These are phyloP conservation scores for Idaea aversata DNA, from an alignment of 2,888 invertebrate species.

Conservation along the genomic window DNA sequence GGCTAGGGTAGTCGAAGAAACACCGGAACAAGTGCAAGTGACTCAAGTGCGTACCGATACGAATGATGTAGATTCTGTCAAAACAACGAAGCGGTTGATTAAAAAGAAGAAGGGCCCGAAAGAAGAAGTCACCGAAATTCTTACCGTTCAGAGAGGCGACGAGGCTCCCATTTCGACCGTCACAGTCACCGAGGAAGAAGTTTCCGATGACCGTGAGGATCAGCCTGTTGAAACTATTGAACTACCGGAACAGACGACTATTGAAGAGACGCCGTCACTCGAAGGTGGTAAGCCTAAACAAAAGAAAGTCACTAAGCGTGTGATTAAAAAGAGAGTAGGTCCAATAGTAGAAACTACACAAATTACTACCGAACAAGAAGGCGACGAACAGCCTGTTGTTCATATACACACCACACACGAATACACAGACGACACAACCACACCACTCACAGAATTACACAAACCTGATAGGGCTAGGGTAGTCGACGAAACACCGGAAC, in stretches of 20 bases:
- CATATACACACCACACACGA: constrained; percentile 26
- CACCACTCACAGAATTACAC: constrained; percentile 21
- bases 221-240: constrained; percentile 33
- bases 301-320: constrained; percentile 40
- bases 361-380: constrained; percentile 54
- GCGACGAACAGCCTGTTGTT: constrained; percentile 39
- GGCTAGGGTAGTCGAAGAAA: constrained; percentile 46
- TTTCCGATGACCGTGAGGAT: constrained; percentile 18
- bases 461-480: constrained; percentile 37
- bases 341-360: constrained; percentile 31
- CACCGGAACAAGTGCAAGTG: constrained; percentile 18
- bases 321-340: constrained; percentile 47
- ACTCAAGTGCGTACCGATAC: constrained; percentile 38
- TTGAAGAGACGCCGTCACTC: constrained; percentile 28
- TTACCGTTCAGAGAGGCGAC: constrained; percentile 61
- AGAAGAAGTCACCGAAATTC: constrained; percentile 57
- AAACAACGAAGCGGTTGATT: constrained; percentile 32
- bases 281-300: constrained; percentile 43
- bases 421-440: constrained; percentile 30
- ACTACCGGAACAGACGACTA: constrained; percentile 40
- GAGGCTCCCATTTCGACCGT: constrained; percentile 40
- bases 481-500: constrained; percentile 22
- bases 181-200: constrained; percentile 5
- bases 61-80: constrained; percentile 44
- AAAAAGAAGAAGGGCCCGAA: constrained; percentile 48